A percentile compares a stretch with the other conserved stretches of the same genome.
Conservation (phyloP, 2,888 invertebrate genomes). For the Cryptocephalus moraei region DNA sequence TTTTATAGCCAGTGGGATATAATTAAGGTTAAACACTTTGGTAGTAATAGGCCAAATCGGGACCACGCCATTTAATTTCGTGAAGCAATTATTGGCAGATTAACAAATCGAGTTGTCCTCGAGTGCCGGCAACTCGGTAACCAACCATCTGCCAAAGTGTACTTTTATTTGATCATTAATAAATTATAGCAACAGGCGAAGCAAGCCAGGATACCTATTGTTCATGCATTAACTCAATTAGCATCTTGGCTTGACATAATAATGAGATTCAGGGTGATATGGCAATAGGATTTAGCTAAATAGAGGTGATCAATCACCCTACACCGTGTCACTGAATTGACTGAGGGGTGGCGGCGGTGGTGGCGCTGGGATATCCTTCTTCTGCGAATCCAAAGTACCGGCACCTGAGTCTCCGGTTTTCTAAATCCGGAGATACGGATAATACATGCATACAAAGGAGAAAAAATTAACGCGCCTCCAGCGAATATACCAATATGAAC, state of each 20-base stretch:
- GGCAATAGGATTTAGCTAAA: conserved; percentile 35
- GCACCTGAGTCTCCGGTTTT: conserved; percentile 29
- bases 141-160: conserved; percentile 18
- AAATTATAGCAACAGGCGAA: conserved; percentile 41
- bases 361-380: conserved; percentile 25
- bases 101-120: conserved; percentile 1
- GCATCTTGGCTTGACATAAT: conserved; percentile 41
- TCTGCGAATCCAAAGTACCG: conserved; percentile 21
- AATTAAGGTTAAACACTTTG: too few species aligned
- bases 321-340: conserved; percentile 35
- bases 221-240: conserved; percentile 40
- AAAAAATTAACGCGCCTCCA: too few species aligned
- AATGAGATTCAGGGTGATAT: conserved; percentile 41
- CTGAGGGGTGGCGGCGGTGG: conserved; percentile 16
- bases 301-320: conserved; percentile 35
- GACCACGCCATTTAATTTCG: too few species aligned
- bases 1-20: too few species aligned
- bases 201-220: conserved; percentile 33
- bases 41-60: too few species aligned
- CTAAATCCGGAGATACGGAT: not conserved
- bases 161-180: conserved; percentile 42
- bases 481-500: too few species aligned
- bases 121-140: conserved; percentile 2
- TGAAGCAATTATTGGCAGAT: not conserved
- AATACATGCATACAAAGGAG: not conserved